phyloP scores from a whole-genome alignment of 2,113 vertebrate species.

The Ptychochromis oligacanthus region DNA sequence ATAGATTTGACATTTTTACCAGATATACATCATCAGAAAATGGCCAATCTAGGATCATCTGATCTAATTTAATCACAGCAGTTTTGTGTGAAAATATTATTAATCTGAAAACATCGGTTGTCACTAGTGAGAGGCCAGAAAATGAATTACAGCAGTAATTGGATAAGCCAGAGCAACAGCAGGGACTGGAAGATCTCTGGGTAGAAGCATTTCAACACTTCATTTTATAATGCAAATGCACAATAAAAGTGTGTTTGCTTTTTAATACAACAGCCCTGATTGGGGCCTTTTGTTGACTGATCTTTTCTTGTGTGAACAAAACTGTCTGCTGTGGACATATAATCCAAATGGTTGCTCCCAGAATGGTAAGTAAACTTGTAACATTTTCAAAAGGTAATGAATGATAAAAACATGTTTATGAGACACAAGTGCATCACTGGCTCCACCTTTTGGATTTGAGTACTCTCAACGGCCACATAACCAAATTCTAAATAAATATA shows the following conservation, averaged over 20 bases:
- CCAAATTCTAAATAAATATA: not conserved
- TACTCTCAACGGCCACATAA: constrained; percentile 29
- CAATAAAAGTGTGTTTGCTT: not conserved
- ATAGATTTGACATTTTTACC: not conserved
- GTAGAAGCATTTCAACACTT: not conserved
- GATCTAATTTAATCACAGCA: constrained; percentile 7
- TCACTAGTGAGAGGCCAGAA: not conserved
- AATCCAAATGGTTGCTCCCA: not conserved
- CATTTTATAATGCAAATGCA: not conserved
- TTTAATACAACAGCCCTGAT: not conserved
- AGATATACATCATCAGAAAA: constrained; percentile 20
- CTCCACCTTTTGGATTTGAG: constrained; percentile 5
- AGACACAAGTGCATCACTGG: constrained; percentile 5
- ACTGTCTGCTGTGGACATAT: not conserved
- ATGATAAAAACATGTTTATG: constrained; percentile 29
- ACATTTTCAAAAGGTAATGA: constrained; percentile 26
- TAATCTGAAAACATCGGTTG: not conserved
- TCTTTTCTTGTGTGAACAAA: not conserved
- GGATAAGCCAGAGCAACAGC: not conserved
- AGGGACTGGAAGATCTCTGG: not conserved
- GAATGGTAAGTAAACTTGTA: not conserved
- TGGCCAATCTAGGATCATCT: constrained; percentile 8
- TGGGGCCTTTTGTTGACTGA: not conserved
- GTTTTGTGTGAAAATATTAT: constrained; percentile 3
- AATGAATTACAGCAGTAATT: not conserved